Conservation (phyloP, 2,113 vertebrate species). For the Mormyrus lacerda region DNA sequence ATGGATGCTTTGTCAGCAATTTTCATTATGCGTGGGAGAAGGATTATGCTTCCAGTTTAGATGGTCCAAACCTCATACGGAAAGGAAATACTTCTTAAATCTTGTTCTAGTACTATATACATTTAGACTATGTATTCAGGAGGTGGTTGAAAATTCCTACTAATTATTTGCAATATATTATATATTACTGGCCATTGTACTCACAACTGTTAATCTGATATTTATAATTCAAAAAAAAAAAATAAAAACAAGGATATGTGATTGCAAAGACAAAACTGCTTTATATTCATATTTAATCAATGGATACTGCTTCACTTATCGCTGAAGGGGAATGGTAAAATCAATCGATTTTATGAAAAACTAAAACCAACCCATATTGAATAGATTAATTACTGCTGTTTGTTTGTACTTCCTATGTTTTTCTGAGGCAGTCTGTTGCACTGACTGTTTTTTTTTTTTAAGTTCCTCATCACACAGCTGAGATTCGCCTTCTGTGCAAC, state of each 20-base stretch:
- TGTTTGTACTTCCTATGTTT: neutral
- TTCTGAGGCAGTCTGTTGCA: neutral
- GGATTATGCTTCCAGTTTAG: conserved; percentile 42
- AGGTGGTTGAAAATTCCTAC: neutral
- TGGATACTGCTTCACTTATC: neutral
- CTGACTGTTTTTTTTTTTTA: neutral
- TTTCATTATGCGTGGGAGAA: conserved; percentile 40
- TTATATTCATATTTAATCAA: neutral
- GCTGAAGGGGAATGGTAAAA: neutral
- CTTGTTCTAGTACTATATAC: conserved; percentile 46
- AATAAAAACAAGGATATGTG: neutral
- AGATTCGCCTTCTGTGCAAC: neutral
- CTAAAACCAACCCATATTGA: neutral
- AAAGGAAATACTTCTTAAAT: conserved; percentile 46
- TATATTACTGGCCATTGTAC: neutral
- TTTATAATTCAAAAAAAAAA: neutral
- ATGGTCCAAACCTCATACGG: conserved; percentile 28
- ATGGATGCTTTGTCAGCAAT: conserved; percentile 47
- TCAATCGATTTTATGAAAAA: neutral
- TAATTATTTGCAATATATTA: neutral
- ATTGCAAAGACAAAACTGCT: neutral
- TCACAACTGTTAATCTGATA: neutral
- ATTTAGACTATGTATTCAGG: conserved; percentile 39
- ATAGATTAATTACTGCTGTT: neutral
- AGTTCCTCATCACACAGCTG: neutral